A percentile compares a stretch with the other conserved stretches of the same genome.
These are phyloP conservation scores for Gambusia affinis DNA, from an alignment of 2,113 vertebrate genomes.

Conservation along the genomic window DNA sequence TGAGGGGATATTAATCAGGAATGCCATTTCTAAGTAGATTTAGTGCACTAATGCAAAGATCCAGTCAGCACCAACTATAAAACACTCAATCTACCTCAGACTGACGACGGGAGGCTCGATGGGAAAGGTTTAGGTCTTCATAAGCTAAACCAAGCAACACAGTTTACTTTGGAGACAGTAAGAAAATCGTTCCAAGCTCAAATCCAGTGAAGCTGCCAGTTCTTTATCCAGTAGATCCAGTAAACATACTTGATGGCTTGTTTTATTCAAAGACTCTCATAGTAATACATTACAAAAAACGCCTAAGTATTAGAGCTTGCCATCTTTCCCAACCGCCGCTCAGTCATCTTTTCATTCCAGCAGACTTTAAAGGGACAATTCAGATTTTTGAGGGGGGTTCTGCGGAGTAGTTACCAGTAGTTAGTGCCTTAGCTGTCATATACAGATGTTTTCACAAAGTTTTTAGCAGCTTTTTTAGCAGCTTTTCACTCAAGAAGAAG, in stretches of 20 bases:
- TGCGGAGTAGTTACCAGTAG: too few species aligned
- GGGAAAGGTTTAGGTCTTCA: conserved; percentile 33
- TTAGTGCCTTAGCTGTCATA: too few species aligned
- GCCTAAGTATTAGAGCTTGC: not conserved
- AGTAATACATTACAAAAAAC: not conserved
- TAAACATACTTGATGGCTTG: conserved; percentile 13
- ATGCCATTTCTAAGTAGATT: not conserved
- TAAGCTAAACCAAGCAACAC: conserved; percentile 56
- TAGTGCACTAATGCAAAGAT: not conserved
- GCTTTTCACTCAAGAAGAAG: too few species aligned
- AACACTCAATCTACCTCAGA: not conserved
- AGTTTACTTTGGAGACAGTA: conserved; percentile 57
- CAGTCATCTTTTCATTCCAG: conserved; percentile 5
- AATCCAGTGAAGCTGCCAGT: conserved; percentile 26
- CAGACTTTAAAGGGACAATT: conserved; percentile 25
- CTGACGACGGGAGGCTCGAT: conserved; percentile 16
- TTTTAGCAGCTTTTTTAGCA: too few species aligned
- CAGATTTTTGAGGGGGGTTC: conserved; percentile 21
- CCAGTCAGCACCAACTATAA: not conserved
- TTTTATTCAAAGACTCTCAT: conserved; percentile 2
- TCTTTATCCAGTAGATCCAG: conserved; percentile 10
- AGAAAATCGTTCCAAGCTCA: conserved; percentile 32
- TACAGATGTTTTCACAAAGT: too few species aligned
- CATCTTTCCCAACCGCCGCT: conserved; percentile 18
- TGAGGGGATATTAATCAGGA: not conserved